Percentiles rank a stretch among this genome's conserved stretches.
phyloP scores from a whole-genome alignment of 2,113 vertebrate genomes.

The Struthio camelus region DNA sequence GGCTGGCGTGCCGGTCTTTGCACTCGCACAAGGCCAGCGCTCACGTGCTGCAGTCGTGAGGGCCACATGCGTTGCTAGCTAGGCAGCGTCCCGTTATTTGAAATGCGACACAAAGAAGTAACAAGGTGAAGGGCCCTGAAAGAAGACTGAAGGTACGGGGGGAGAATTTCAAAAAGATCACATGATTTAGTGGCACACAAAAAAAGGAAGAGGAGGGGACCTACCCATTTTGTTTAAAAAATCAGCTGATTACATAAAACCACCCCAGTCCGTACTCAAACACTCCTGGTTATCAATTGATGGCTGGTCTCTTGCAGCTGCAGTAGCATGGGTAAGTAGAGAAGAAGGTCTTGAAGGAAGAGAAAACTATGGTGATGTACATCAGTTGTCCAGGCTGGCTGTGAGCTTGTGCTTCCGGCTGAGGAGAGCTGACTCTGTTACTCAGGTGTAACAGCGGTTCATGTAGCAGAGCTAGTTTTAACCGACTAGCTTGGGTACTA shows the following conservation, averaged over 20 bases:
- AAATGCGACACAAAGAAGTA: no score
- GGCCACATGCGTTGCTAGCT: not conserved
- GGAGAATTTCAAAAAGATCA: not conserved
- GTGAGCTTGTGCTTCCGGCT: not conserved
- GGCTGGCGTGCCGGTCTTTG: not conserved
- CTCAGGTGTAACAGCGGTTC: rapidly evolving
- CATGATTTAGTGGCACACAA: not conserved
- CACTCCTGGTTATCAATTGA: not conserved
- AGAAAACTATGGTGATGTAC: not conserved
- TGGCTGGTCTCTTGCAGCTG: not conserved
- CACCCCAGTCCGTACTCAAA: not conserved
- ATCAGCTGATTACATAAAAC: not conserved
- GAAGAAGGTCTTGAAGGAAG: not conserved
- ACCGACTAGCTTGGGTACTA: not conserved
- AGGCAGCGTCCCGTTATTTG: not conserved
- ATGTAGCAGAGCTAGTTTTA: not conserved
- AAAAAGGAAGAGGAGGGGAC: not conserved
- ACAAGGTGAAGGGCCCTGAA: not conserved
- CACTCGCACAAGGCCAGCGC: not conserved
- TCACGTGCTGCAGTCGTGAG: not conserved
- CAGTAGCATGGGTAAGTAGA: not conserved
- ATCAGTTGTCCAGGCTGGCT: not conserved
- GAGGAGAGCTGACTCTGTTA: not conserved
- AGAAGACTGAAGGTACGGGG: not conserved
- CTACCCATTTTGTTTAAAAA: not conserved